Conservation (phyloP, 2,888 invertebrate genomes). For the Pharmacophagus antenor region DNA sequence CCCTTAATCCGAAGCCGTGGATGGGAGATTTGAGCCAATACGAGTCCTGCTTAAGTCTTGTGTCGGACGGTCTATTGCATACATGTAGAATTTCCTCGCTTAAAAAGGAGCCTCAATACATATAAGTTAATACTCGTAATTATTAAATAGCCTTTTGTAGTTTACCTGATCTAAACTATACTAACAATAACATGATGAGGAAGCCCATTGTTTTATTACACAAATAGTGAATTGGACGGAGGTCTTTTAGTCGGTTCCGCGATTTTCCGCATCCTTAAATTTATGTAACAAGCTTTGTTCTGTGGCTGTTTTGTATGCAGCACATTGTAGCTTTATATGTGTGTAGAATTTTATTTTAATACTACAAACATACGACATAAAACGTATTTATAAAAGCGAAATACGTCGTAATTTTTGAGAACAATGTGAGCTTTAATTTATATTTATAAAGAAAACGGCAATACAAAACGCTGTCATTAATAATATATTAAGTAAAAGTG, state of each 20-base stretch:
- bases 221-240: constrained; percentile 20
- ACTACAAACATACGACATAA: neutral
- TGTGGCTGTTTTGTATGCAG: constrained; percentile 26
- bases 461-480: too few relatives aligned
- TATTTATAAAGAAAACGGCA: too few relatives aligned
- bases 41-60: neutral
- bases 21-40: neutral
- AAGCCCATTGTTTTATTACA: constrained; percentile 3
- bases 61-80: neutral
- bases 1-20: neutral
- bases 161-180: neutral
- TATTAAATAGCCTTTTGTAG: neutral
- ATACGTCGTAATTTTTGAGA: neutral
- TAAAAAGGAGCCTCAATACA: neutral
- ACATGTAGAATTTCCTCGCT: neutral
- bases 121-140: too few relatives aligned
- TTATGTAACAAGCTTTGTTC: constrained; percentile 26
- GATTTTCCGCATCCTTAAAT: constrained; percentile 27
- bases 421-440: too few relatives aligned
- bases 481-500: too few relatives aligned
- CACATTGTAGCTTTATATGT: neutral
- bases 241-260: constrained; percentile 14
- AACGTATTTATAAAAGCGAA: neutral
- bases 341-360: constrained; percentile 9
- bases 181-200: constrained; percentile 15